Conservation (phyloP, 2,113 vertebrate genomes). For the Pampusana beccarii region DNA sequence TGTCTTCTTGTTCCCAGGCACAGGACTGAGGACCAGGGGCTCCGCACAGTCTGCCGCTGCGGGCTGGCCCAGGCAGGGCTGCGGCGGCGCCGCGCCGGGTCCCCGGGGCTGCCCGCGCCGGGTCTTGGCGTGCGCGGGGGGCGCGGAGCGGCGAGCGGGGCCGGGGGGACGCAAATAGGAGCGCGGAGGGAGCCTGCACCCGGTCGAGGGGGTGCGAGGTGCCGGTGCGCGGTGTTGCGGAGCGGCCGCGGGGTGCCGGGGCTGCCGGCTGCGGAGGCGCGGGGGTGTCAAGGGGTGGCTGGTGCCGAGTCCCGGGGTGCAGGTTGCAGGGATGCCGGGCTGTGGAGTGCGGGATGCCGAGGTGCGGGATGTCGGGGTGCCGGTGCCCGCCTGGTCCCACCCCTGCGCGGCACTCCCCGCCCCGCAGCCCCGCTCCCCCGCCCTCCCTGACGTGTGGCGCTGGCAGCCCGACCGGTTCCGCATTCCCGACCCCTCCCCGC, state of each 20-base stretch:
- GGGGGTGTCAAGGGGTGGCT: background rate
- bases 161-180: background rate
- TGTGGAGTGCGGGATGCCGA: background rate
- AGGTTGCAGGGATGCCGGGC: background rate
- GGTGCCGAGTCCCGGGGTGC: background rate
- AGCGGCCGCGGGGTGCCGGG: no score
- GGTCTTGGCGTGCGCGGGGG: no score
- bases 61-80: background rate
- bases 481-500: slow-evolving; percentile 96
- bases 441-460: slow-evolving; percentile 87
- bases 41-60: background rate
- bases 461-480: slow-evolving; percentile 89
- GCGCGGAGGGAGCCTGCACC: background rate
- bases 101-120: background rate
- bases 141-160: background rate
- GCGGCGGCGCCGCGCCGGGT: background rate
- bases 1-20: background rate
- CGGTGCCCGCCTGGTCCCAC: slow-evolving; percentile 60
- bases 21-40: background rate
- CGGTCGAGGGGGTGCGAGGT: no score
- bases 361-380: background rate
- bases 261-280: no score
- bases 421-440: slow-evolving; percentile 64
- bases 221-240: no score
- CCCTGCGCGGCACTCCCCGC: slow-evolving; percentile 63